phyloP scores from a whole-genome alignment of 2,113 vertebrate species.

The human region GRCh38 chr6:76726001-76726500 shows the following conservation, averaged over 20 bases:
- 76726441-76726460: neutral
- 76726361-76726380: neutral
- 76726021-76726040: neutral
- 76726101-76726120: neutral
- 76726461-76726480: neutral
- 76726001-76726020: neutral
- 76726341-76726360: neutral
- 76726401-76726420: neutral
- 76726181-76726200: neutral
- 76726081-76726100: neutral
- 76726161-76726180: neutral
- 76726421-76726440: neutral
- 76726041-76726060: neutral
- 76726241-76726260: neutral
- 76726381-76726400: neutral
- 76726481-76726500: neutral
- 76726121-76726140: neutral
- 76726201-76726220: neutral
- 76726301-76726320: no score
- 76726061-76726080: neutral
- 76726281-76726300: neutral
- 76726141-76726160: neutral
- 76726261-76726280: neutral
- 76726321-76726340: neutral
- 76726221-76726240: neutral